Evolutionary conservation across 1,140 invertebrate genomes (phyloP).

Genomic region (Trichonephila inaurata): DNA sequence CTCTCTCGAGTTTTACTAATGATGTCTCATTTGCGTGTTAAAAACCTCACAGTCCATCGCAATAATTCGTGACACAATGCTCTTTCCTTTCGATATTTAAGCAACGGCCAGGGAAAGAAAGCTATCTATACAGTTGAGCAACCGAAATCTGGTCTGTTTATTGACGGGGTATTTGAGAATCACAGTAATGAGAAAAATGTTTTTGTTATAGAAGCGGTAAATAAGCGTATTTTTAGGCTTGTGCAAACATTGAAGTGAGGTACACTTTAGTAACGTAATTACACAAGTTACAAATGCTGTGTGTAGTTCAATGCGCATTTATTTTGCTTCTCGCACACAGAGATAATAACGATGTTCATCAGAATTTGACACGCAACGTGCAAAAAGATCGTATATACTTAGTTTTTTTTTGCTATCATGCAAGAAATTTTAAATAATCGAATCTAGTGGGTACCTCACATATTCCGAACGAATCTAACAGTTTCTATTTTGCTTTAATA

Average conservation of each 20-base stretch:
- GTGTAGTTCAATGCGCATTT: neutral
- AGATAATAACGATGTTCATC: neutral
- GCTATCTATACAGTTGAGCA: neutral
- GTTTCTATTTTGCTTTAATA: too few relatives aligned
- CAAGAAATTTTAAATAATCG: too few relatives aligned
- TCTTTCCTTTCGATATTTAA: neutral
- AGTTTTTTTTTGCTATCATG: too few relatives aligned
- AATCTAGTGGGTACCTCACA: too few relatives aligned
- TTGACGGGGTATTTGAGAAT: neutral
- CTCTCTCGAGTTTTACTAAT: neutral
- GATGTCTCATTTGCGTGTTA: neutral
- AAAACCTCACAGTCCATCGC: neutral
- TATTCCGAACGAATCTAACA: too few relatives aligned
- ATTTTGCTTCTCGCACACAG: neutral
- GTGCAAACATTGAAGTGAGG: neutral
- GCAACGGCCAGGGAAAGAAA: neutral
- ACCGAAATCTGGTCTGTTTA: neutral
- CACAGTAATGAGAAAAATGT: slow-evolving; percentile 7
- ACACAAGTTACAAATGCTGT: neutral
- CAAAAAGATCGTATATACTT: too few relatives aligned
- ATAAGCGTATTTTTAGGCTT: neutral
- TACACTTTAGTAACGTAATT: slow-evolving; percentile 23
- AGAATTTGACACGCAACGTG: neutral
- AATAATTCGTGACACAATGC: slow-evolving; percentile 7
- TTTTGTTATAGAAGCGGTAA: neutral